Conservation (phyloP, 2,797 vertebrate species). For the Rachycentron canadum region DNA sequence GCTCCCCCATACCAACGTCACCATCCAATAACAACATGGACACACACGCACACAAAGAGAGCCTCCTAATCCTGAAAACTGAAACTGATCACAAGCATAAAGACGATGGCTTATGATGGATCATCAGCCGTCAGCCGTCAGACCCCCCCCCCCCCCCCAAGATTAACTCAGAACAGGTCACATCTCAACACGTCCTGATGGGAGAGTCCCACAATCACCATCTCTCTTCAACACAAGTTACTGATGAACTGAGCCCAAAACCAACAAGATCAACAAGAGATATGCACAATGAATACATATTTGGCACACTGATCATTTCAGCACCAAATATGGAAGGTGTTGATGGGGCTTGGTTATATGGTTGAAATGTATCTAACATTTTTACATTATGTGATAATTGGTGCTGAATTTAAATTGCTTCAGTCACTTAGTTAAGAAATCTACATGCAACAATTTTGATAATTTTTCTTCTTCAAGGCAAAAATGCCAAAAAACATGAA, state of each 20-base stretch:
- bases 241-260: neutral
- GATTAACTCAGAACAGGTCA: slow-evolving; percentile 31
- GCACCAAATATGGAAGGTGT: neutral
- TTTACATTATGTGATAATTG: neutral
- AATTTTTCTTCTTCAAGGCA: too few species aligned
- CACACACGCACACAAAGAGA: slow-evolving; percentile 9
- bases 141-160: too few species aligned
- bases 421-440: too few species aligned
- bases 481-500: too few species aligned
- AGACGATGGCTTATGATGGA: slow-evolving; percentile 51
- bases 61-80: slow-evolving; percentile 27
- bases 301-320: neutral
- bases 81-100: slow-evolving; percentile 51
- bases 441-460: too few species aligned
- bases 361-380: neutral
- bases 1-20: slow-evolving; percentile 50
- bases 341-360: neutral
- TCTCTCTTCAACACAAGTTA: neutral
- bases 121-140: too few species aligned
- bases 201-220: slow-evolving; percentile 16
- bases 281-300: too few species aligned
- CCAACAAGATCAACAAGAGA: neutral
- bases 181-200: slow-evolving; percentile 50
- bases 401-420: neutral
- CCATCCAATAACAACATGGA: slow-evolving; percentile 26